Percentiles rank a stretch among this genome's conserved stretches.
Conservation (phyloP, 2,797 vertebrate species). For the Adelosebastes latens region DNA sequence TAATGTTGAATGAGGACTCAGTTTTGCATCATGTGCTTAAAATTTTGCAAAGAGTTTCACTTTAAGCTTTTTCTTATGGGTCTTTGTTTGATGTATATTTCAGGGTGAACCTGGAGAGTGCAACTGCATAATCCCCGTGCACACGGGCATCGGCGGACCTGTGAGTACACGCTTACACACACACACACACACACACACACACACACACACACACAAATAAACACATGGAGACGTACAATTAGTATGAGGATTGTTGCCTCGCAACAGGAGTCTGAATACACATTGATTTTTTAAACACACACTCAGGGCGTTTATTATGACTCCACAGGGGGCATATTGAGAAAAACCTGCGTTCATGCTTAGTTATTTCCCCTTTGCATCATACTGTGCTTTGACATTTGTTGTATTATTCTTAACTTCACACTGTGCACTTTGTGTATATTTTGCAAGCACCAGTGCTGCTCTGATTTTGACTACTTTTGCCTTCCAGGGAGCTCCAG, state of each 20-base stretch:
- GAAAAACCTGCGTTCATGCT: background rate
- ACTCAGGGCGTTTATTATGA: conserved; percentile 4
- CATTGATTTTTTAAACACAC: background rate
- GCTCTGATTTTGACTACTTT: conserved; percentile 62
- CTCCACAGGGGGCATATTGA: conserved; percentile 8
- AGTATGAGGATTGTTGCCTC: conserved; percentile 4
- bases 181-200: conserved; percentile 13
- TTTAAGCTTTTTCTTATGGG: conserved; percentile 13
- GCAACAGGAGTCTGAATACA: background rate
- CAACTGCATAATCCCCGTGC: conserved; percentile 77
- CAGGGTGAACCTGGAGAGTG: conserved; percentile 92
- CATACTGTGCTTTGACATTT: conserved; percentile 40
- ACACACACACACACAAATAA: conserved; percentile 9
- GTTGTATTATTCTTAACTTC: conserved; percentile 48
- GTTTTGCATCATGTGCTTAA: conserved; percentile 33
- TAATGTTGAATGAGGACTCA: conserved; percentile 17
- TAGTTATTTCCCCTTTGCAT: conserved; percentile 1
- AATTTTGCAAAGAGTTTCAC: conserved; percentile 26
- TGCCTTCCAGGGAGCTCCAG: conserved; percentile 90
- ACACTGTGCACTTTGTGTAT: conserved; percentile 24
- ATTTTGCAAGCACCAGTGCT: background rate
- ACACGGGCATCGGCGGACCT: conserved; percentile 85
- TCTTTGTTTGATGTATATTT: conserved; percentile 48
- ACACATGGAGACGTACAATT: background rate
- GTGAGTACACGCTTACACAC: conserved; percentile 82